phyloP scores from a whole-genome alignment of 1,140 invertebrate genomes.

The Solenopsis fugax region DNA sequence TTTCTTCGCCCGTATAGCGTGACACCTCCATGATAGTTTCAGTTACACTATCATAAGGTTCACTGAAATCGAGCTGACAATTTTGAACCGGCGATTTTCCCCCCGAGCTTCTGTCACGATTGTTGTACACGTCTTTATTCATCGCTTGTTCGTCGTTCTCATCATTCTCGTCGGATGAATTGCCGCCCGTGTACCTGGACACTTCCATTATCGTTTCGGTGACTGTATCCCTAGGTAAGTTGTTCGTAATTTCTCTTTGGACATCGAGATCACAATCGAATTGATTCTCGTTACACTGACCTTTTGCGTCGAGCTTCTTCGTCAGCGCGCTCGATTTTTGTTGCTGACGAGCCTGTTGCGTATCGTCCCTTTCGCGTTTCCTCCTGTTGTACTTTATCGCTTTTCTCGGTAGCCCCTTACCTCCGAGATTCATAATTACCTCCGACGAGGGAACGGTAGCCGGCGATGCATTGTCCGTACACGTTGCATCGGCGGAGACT shows the following conservation, averaged over 20 bases:
- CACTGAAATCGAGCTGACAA: constrained; percentile 60
- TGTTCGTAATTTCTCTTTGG: constrained; percentile 32
- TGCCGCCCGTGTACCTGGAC: constrained; percentile 77
- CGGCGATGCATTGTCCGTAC: constrained; percentile 13
- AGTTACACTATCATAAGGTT: constrained; percentile 77
- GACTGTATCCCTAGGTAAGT: constrained; percentile 78
- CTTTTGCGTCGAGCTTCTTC: constrained; percentile 65
- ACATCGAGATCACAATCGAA: constrained; percentile 14
- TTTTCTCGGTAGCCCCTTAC: constrained; percentile 71
- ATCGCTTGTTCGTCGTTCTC: constrained; percentile 39
- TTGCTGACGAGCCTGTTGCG: constrained; percentile 64
- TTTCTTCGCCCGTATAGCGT: constrained; percentile 65
- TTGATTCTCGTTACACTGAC: constrained; percentile 56
- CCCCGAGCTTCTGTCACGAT: not conserved
- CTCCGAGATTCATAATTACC: constrained; percentile 38
- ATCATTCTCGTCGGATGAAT: constrained; percentile 60
- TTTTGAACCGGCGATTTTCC: constrained; percentile 35
- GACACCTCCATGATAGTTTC: constrained; percentile 82
- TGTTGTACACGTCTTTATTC: constrained; percentile 15
- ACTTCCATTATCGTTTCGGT: constrained; percentile 84
- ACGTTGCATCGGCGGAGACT: constrained; percentile 22
- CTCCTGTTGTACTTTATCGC: constrained; percentile 77
- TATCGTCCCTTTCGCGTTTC: constrained; percentile 62
- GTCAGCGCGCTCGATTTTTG: constrained; percentile 51
- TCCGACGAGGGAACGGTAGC: constrained; percentile 9